Evolutionary conservation across 2,888 invertebrate genomes (phyloP).

Genomic region (Philonicus albiceps): DNA sequence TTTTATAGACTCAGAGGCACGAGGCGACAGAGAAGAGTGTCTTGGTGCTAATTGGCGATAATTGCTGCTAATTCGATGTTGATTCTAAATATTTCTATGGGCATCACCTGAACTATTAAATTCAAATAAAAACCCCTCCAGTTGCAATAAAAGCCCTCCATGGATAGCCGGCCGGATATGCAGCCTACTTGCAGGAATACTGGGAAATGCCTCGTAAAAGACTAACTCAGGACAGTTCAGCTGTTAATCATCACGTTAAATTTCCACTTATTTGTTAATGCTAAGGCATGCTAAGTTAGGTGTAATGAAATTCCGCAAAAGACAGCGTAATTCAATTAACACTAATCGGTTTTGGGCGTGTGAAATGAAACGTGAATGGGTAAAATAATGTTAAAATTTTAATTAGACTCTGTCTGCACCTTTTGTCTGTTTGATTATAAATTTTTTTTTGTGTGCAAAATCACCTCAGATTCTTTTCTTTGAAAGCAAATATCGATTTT

Average conservation of each 20-base stretch:
- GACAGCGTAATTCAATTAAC: constrained; percentile 12
- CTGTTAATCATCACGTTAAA: constrained; percentile 22
- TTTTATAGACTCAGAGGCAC: background rate
- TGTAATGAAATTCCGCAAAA: background rate
- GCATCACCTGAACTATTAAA: background rate
- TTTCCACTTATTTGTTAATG: background rate
- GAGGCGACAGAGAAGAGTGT: background rate
- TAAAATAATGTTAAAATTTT: background rate
- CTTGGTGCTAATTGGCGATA: background rate
- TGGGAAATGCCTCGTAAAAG: background rate
- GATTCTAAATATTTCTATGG: background rate
- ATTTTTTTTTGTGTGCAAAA: background rate
- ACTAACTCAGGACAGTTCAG: background rate
- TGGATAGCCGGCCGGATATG: background rate
- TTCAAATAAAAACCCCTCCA: background rate
- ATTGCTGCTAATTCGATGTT: background rate
- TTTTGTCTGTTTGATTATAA: background rate
- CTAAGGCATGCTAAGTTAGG: background rate
- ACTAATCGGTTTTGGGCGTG: background rate
- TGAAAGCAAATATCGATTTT: background rate
- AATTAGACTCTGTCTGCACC: background rate
- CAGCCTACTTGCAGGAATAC: background rate
- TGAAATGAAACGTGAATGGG: background rate
- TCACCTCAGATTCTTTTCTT: background rate
- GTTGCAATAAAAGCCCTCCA: background rate